Evolutionary conservation across 2,113 vertebrate genomes (phyloP).

Genomic region (Gallinago jamesoni): DNA sequence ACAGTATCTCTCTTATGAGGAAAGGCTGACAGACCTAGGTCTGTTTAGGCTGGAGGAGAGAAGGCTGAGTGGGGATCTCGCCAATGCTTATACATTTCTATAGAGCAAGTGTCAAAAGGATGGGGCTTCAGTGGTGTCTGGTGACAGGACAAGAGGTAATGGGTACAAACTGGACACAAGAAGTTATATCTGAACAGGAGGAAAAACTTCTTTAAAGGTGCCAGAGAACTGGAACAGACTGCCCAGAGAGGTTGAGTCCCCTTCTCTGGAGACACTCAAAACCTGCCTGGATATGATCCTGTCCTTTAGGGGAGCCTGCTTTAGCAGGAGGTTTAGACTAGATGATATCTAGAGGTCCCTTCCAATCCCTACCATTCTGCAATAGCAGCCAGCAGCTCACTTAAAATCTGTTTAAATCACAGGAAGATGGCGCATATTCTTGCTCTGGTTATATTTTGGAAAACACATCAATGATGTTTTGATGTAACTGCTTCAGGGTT

Average conservation of each 20-base stretch:
- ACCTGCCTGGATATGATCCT: neutral
- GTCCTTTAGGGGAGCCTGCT: neutral
- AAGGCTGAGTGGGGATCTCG: neutral
- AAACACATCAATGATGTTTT: neutral
- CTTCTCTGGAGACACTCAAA: neutral
- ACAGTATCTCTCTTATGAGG: neutral
- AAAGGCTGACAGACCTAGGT: neutral
- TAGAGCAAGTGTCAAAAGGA: neutral
- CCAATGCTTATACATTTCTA: neutral
- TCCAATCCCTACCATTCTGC: neutral
- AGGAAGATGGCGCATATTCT: neutral
- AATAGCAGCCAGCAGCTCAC: neutral
- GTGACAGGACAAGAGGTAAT: too few relatives aligned
- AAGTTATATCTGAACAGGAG: neutral
- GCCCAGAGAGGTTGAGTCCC: neutral
- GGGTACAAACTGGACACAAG: neutral
- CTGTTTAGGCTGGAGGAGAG: neutral
- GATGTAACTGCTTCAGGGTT: neutral
- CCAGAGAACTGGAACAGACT: neutral
- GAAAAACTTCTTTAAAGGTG: neutral
- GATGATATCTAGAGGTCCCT: neutral
- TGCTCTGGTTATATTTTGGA: conserved; percentile 11
- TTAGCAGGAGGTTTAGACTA: neutral
- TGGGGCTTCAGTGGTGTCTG: neutral
- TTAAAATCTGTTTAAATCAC: neutral